Conservation (phyloP, 2,888 invertebrate genomes). For the Andrena minutula region DNA sequence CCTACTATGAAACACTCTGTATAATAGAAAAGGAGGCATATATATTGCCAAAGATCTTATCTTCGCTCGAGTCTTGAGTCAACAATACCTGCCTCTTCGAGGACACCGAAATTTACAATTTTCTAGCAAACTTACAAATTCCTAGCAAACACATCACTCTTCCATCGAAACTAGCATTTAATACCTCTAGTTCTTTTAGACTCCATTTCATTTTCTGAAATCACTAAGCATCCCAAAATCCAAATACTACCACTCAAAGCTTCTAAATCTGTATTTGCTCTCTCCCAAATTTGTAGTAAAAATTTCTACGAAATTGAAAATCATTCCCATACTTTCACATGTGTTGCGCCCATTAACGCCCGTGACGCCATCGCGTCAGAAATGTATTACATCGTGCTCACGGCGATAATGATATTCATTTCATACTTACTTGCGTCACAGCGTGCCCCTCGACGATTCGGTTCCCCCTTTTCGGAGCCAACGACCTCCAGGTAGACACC, state of each 20-base stretch:
- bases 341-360: not conserved
- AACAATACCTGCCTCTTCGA: not conserved
- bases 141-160: too few relatives aligned
- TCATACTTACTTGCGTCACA: constrained; percentile 51
- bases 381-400: not conserved
- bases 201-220: too few relatives aligned
- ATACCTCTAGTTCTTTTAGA: too few relatives aligned
- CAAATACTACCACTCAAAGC: too few relatives aligned
- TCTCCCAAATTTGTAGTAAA: not conserved
- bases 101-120: not conserved
- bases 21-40: too few relatives aligned
- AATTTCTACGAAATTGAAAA: not conserved
- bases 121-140: too few relatives aligned
- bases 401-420: constrained; percentile 46
- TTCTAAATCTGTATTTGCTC: too few relatives aligned
- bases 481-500: constrained; percentile 43
- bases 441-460: constrained; percentile 28
- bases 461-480: constrained; percentile 45
- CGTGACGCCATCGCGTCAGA: not conserved
- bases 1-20: too few relatives aligned
- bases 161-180: too few relatives aligned
- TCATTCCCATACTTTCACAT: not conserved
- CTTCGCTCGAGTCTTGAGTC: not conserved
- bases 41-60: too few relatives aligned
- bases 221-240: too few relatives aligned